A percentile compares a stretch with the other conserved stretches of the same genome.
These are phyloP conservation scores for Zygogramma bicolorata DNA, from an alignment of 2,888 invertebrate genomes.

Conservation along the genomic window DNA sequence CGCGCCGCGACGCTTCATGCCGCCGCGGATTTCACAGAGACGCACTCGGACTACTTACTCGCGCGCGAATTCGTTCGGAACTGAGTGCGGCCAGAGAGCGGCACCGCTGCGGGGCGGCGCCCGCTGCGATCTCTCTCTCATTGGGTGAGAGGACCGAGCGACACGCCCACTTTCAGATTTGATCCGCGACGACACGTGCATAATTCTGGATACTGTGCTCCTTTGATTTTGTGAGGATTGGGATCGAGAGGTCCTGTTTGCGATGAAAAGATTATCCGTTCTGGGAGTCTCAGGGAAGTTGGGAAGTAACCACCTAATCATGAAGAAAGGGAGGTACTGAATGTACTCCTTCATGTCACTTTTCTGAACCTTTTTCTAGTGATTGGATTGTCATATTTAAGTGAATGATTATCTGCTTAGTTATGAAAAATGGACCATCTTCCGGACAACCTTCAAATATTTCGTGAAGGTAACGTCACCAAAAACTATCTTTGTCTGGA, in stretches of 20 bases:
- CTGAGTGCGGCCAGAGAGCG: constrained; percentile 43
- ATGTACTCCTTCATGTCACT: too few relatives aligned
- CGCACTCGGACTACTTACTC: constrained; percentile 40
- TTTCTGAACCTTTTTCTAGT: too few relatives aligned
- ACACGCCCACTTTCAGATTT: constrained; percentile 51
- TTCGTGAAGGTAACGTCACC: too few relatives aligned
- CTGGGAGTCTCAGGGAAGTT: too few relatives aligned
- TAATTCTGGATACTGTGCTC: constrained; percentile 13
- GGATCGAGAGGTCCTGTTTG: neutral
- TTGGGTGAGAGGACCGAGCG: constrained; percentile 49
- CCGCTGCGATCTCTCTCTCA: constrained; percentile 24
- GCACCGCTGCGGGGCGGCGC: constrained; percentile 26
- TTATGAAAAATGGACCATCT: too few relatives aligned
- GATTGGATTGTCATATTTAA: too few relatives aligned
- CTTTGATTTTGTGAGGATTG: neutral
- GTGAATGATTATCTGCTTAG: too few relatives aligned
- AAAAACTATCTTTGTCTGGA: too few relatives aligned
- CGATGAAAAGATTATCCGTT: neutral
- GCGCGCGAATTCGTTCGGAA: constrained; percentile 37
- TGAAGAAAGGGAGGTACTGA: too few relatives aligned
- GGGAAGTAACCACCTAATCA: too few relatives aligned
- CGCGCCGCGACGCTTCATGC: constrained; percentile 63
- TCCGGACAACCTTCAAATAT: too few relatives aligned
- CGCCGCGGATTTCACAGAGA: constrained; percentile 56
- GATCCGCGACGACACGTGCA: constrained; percentile 43